These are phyloP conservation scores for Myotis pilosus DNA, from an alignment of 2,797 vertebrate species.

Conservation along the genomic window DNA sequence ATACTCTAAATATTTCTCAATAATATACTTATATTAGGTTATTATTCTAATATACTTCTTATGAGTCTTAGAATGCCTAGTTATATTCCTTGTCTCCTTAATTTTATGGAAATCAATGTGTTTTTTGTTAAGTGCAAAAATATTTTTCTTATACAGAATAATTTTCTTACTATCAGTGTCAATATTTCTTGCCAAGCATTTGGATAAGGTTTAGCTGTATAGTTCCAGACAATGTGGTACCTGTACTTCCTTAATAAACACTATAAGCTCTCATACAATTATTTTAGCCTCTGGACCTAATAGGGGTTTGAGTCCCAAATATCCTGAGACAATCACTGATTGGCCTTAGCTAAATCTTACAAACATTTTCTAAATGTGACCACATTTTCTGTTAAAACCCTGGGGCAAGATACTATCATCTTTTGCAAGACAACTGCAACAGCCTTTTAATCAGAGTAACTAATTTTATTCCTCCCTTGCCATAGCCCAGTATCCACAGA, in stretches of 20 bases:
- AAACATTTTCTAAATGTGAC: background rate
- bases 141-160: background rate
- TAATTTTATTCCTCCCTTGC: background rate
- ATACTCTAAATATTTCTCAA: background rate
- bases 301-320: background rate
- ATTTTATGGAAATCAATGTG: background rate
- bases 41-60: background rate
- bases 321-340: background rate
- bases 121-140: background rate
- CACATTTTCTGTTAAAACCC: background rate
- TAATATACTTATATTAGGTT: background rate
- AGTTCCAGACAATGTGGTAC: background rate
- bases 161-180: background rate
- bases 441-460: background rate
- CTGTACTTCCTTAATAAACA: background rate
- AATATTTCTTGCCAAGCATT: background rate
- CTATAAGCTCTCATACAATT: background rate
- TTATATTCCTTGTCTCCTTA: background rate
- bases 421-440: background rate
- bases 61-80: background rate
- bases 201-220: background rate
- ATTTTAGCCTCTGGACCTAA: background rate
- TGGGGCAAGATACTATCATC: background rate
- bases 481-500: background rate
- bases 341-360: background rate